Conservation (phyloP, 2,888 invertebrate species). For the Meta bourneti region DNA sequence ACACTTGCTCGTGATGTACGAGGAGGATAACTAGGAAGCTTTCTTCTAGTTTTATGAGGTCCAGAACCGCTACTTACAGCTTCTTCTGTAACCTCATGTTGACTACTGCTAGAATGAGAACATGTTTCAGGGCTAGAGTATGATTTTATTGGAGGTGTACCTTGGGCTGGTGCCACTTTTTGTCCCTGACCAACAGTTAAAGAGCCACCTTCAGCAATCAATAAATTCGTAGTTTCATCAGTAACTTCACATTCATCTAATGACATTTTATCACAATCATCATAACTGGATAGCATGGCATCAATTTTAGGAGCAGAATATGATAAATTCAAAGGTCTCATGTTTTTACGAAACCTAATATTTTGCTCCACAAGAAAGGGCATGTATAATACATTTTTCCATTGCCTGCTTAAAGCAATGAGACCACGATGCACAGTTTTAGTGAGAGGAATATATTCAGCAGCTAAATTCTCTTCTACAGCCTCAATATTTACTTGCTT, state of each 20-base stretch:
- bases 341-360: slow-evolving; percentile 85
- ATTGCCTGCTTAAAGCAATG: slow-evolving; percentile 96
- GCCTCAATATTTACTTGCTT: slow-evolving; percentile 88
- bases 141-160: slow-evolving; percentile 59
- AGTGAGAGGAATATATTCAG: slow-evolving; percentile 91
- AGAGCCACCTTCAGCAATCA: slow-evolving; percentile 83
- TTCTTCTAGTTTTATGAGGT: slow-evolving; percentile 75
- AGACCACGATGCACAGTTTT: slow-evolving; percentile 94
- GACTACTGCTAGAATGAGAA: slow-evolving; percentile 73
- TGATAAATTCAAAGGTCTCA: slow-evolving; percentile 87
- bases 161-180: slow-evolving; percentile 52
- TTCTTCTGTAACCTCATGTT: slow-evolving; percentile 77
- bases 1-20: slow-evolving; percentile 89
- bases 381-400: slow-evolving; percentile 97
- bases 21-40: slow-evolving; percentile 83
- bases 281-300: slow-evolving; percentile 76
- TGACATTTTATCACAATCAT: slow-evolving; percentile 78
- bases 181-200: slow-evolving; percentile 71
- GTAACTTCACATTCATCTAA: slow-evolving; percentile 86
- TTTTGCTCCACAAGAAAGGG: slow-evolving; percentile 93
- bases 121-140: slow-evolving; percentile 76
- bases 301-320: slow-evolving; percentile 85
- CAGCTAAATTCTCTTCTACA: slow-evolving; percentile 91
- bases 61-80: slow-evolving; percentile 75
- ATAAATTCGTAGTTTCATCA: slow-evolving; percentile 87